Conservation (phyloP, 2,888 invertebrate genomes). For the Crossocerus cetratus region DNA sequence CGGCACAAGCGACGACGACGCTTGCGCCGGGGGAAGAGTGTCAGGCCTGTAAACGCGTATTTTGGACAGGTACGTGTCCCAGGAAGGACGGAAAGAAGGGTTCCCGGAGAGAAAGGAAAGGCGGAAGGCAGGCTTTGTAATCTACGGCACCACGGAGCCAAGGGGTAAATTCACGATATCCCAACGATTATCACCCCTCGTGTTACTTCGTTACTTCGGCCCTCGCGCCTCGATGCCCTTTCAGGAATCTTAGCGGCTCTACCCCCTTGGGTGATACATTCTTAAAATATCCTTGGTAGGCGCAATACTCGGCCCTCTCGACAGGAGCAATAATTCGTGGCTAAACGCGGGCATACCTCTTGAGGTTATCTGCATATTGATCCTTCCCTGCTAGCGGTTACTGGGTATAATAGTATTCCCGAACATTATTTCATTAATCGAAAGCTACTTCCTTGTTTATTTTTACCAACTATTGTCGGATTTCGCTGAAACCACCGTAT, state of each 20-base stretch:
- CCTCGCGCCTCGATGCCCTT: slow-evolving; percentile 43
- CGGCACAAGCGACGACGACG: slow-evolving; percentile 16
- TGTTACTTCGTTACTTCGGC: slow-evolving; percentile 52
- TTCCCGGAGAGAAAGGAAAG: slow-evolving; percentile 25
- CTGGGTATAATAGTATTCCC: too few species aligned
- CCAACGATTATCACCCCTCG: slow-evolving; percentile 66
- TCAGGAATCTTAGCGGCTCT: slow-evolving; percentile 44
- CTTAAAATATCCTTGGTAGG: not conserved
- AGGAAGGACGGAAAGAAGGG: slow-evolving; percentile 33
- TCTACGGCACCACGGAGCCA: slow-evolving; percentile 56
- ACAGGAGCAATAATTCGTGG: not conserved
- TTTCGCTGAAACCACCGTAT: not conserved
- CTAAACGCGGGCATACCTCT: not conserved
- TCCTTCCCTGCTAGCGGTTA: not conserved
- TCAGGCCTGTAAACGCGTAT: slow-evolving; percentile 39
- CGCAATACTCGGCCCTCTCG: not conserved
- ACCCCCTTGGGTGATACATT: slow-evolving; percentile 24
- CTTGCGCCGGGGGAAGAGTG: slow-evolving; percentile 16
- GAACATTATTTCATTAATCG: too few species aligned
- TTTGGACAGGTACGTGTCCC: slow-evolving; percentile 34
- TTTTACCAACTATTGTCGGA: too few species aligned
- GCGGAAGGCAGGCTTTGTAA: slow-evolving; percentile 52
- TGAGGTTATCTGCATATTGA: not conserved
- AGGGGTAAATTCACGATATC: slow-evolving; percentile 60
- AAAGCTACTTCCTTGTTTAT: too few species aligned